Evolutionary conservation across 1,140 invertebrate genomes (phyloP).

Genomic region (Subanguina moxae): DNA sequence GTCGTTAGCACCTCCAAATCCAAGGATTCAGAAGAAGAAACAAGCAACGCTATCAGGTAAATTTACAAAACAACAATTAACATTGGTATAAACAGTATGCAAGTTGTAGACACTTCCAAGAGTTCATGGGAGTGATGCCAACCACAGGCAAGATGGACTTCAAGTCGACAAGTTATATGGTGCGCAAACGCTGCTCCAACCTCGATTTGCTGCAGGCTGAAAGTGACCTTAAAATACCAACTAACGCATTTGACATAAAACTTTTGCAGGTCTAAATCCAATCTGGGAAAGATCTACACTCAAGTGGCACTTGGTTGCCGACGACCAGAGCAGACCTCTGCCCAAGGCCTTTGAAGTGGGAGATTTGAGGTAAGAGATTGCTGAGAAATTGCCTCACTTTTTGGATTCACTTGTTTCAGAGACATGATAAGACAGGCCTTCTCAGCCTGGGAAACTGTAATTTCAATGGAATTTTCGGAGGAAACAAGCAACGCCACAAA

Average conservation of each 20-base stretch:
- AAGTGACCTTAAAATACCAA: slow-evolving; percentile 8
- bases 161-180: slow-evolving; percentile 20
- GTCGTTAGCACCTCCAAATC: background rate
- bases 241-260: background rate
- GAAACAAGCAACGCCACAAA: slow-evolving; percentile 22
- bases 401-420: slow-evolving; percentile 25
- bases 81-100: too few relatives aligned
- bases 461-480: slow-evolving; percentile 37
- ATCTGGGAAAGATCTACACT: slow-evolving; percentile 22
- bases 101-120: slow-evolving; percentile 28
- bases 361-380: slow-evolving; percentile 13
- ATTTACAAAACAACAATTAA: too few relatives aligned
- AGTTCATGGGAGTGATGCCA: slow-evolving; percentile 26
- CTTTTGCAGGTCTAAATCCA: slow-evolving; percentile 2
- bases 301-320: slow-evolving; percentile 15
- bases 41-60: background rate
- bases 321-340: background rate
- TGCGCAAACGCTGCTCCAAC: slow-evolving; percentile 37
- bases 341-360: slow-evolving; percentile 3
- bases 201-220: slow-evolving; percentile 2
- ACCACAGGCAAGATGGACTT: slow-evolving; percentile 25
- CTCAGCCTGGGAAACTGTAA: slow-evolving; percentile 42
- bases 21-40: background rate
- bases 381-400: slow-evolving; percentile 1
- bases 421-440: slow-evolving; percentile 41